Evolutionary conservation across 2,113 vertebrate species (phyloP).

Genomic region (Oryzias curvinotus): DNA sequence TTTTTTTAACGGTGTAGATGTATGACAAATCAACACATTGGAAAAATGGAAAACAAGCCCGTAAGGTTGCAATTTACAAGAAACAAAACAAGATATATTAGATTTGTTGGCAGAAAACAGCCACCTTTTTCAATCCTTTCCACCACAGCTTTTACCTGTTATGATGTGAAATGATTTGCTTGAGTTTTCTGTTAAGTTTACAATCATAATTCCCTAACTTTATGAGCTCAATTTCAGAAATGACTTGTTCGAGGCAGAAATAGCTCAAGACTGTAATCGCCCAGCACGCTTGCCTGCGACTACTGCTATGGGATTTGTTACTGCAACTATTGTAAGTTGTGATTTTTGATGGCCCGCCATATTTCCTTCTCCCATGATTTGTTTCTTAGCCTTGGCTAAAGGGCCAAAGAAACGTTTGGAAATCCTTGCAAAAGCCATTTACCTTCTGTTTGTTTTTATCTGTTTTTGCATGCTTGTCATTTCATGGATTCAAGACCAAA

Average conservation of each 20-base stretch:
- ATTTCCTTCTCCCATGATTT: background rate
- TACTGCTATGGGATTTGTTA: background rate
- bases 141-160: background rate
- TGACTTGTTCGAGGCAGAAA: background rate
- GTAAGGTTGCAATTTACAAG: conserved; percentile 34
- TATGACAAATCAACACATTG: conserved; percentile 25
- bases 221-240: background rate
- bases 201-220: conserved; percentile 8
- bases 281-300: background rate
- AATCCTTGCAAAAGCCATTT: conserved; percentile 3
- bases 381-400: background rate
- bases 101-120: conserved; percentile 24
- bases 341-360: background rate
- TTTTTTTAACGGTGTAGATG: conserved; percentile 28
- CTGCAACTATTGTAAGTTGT: background rate
- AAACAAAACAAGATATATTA: conserved; percentile 22
- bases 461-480: conserved; percentile 3
- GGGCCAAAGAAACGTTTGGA: background rate
- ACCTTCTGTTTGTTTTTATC: conserved; percentile 2
- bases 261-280: background rate
- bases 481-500: conserved; percentile 10
- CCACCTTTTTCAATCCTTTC: conserved; percentile 7
- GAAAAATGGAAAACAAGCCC: conserved; percentile 18
- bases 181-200: background rate
- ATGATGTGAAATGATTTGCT: conserved; percentile 7